Percentiles rank a stretch among this genome's conserved stretches.
Evolutionary conservation across 2,888 invertebrate species (phyloP).

Genomic region (Altica lythri): DNA sequence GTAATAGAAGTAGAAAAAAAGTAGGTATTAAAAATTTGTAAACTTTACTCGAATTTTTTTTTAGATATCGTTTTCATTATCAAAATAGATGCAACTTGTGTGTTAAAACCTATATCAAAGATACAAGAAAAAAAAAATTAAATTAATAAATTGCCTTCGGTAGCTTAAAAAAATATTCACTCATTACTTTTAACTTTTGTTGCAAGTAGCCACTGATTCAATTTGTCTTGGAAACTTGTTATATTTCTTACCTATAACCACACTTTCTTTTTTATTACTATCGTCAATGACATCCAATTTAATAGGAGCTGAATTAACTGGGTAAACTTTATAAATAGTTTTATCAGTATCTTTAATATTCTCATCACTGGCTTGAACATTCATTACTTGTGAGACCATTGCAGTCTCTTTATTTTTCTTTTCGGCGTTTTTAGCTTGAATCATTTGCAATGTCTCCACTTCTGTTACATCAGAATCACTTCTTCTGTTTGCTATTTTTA

Average conservation of each 20-base stretch:
- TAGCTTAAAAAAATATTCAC: no score
- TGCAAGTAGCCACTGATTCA: no score
- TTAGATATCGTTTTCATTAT: no score
- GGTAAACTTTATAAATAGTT: constrained; percentile 63
- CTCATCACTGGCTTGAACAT: constrained; percentile 33
- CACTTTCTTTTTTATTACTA: constrained; percentile 59
- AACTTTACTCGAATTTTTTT: no score
- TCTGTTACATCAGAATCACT: constrained; percentile 60
- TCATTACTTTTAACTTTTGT: no score
- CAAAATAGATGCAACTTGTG: no score
- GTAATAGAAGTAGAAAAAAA: no score
- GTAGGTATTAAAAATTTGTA: no score
- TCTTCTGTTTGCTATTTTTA: constrained; percentile 57
- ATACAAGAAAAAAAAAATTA: no score
- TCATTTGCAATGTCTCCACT: constrained; percentile 72
- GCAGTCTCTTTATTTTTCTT: constrained; percentile 41
- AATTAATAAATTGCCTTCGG: no score
- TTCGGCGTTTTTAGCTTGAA: constrained; percentile 62
- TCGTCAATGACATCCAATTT: constrained; percentile 57
- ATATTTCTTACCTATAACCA: constrained; percentile 58
- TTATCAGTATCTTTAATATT: constrained; percentile 51
- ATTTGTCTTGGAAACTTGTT: no score
- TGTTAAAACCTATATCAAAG: no score
- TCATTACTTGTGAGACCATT: constrained; percentile 22
- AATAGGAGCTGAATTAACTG: constrained; percentile 61